Conservation (phyloP, 2,888 invertebrate species). For the Phytoseiulus persimilis region DNA sequence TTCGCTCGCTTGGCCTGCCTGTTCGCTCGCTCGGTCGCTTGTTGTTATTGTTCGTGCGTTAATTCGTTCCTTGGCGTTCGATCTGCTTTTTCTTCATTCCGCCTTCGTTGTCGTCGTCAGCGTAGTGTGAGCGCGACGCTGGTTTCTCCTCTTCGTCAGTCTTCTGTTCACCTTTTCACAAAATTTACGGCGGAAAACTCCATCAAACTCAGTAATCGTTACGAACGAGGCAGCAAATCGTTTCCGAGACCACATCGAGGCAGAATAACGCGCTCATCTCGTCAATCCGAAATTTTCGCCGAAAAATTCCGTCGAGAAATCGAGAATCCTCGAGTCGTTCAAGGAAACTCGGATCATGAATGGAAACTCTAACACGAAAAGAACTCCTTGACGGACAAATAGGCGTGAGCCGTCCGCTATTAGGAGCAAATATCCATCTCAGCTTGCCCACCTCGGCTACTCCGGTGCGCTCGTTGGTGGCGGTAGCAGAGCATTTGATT, state of each 20-base stretch:
- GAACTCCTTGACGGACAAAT: too few species aligned
- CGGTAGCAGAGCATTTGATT: background rate
- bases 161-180: background rate
- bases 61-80: background rate
- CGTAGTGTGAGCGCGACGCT: background rate
- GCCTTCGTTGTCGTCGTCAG: too few species aligned
- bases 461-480: background rate
- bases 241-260: too few species aligned
- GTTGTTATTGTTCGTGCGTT: background rate
- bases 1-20: background rate
- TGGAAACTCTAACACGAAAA: too few species aligned
- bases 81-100: background rate
- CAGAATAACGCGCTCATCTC: too few species aligned
- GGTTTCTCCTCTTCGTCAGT: background rate
- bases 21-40: background rate
- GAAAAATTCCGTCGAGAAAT: too few species aligned
- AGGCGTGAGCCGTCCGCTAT: too few species aligned
- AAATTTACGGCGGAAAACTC: background rate
- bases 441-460: background rate
- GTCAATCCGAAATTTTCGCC: too few species aligned
- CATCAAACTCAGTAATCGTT: background rate
- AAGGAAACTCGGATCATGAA: too few species aligned
- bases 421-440: background rate
- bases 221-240: background rate
- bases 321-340: too few species aligned